Base-by-base conservation (phyloP, 2,113 vertebrate species). In the Tragulus kanchil region DNA sequence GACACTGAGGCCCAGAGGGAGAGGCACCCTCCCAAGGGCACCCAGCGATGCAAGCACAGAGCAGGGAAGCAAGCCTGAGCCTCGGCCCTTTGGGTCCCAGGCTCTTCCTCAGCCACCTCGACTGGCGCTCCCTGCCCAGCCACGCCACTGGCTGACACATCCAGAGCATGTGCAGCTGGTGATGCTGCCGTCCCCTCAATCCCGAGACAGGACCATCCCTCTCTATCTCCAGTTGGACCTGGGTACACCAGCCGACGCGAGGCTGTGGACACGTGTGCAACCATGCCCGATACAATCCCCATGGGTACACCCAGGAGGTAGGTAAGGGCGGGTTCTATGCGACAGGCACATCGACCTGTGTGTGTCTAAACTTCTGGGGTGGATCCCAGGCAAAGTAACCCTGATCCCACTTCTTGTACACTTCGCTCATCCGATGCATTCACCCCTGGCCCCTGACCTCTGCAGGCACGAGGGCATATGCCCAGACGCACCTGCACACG, bases 101-200 rank as follows among this genome's bases (percentile, higher is more conserved):
- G 61, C 12, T 31, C 4, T 31, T 56, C 52, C 36, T 75, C 67
- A 6, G 2, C 10, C 21, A 11, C 58, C 48, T 58, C 36, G 6
- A 5, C 15, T 16, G 14, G 45, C 1, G 9, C 54, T 16, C 11
- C 50, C 62, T 28, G 2, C 2, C 52, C 1, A 5, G 31, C 61
- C n/a, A 1, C 1, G 15, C 12, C 31, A 16, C 8, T 0, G 15
- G 25, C 1, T 1, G 13, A 54, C 0, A 11, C 6, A 3, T 16
- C n/a, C 26, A 0, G 4, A 25, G 50, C 56, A n/a, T 42, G 23
- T 3, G 13, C 67, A 2, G 10, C 52, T 17, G 59, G 31, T 9
- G n/a, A 52, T 4, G 2, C 2, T 4, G 5, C 6, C 2, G 45
- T 8, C 12, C 58, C 17, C 26, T 25, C 2, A 2, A 16, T 11